These are phyloP conservation scores for Mastacembelus armatus DNA, from an alignment of 2,797 vertebrate species.

Conservation along the genomic window DNA sequence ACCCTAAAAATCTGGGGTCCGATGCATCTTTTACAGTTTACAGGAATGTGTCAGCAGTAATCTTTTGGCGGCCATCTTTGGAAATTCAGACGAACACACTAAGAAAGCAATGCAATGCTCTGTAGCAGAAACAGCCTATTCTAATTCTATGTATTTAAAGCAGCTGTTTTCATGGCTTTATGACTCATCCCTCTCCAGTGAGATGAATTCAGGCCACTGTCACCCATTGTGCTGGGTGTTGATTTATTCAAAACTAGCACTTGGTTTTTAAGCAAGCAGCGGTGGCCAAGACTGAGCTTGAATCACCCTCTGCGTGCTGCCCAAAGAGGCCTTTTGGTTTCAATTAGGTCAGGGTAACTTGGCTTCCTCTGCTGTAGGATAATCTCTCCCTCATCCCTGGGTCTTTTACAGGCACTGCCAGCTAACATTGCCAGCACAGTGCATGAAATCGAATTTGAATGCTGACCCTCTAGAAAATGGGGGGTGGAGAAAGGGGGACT, in stretches of 20 bases:
- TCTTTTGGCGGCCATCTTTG: conserved; percentile 81
- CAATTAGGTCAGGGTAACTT: conserved; percentile 84
- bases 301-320: conserved; percentile 76
- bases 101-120: conserved; percentile 80
- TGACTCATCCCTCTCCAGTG: conserved; percentile 84
- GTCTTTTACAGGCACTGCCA: conserved; percentile 71
- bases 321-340: conserved; percentile 88
- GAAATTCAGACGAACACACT: conserved; percentile 77
- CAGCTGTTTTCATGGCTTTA: conserved; percentile 83
- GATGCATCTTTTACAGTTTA: conserved; percentile 82
- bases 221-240: conserved; percentile 75
- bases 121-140: conserved; percentile 68
- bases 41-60: conserved; percentile 84
- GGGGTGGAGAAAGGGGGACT: conserved; percentile 49
- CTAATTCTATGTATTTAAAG: conserved; percentile 85
- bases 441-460: conserved; percentile 79
- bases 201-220: no score
- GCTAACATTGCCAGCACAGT: conserved; percentile 58
- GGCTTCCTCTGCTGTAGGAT: conserved; percentile 60
- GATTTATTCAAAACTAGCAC: conserved; percentile 84
- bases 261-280: conserved; percentile 82
- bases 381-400: conserved; percentile 66
- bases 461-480: conserved; percentile 76
- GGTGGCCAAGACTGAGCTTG: conserved; percentile 77
- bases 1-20: conserved; percentile 59